A percentile compares a stretch with the other conserved stretches of the same genome.
phyloP scores from a whole-genome alignment of 2,113 vertebrate genomes.

The Rhadina sibilatrix region DNA sequence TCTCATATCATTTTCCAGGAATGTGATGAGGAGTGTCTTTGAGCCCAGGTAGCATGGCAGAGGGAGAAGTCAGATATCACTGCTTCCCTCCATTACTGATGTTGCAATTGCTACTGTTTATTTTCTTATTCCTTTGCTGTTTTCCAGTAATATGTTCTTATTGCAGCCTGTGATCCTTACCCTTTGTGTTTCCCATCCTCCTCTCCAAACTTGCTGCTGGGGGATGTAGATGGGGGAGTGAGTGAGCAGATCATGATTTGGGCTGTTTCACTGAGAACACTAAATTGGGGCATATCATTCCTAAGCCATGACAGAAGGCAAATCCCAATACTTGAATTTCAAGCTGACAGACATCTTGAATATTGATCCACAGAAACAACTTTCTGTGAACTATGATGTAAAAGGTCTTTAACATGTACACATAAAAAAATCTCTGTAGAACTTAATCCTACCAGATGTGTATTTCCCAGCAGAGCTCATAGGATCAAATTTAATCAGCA shows the following conservation, averaged over 20 bases:
- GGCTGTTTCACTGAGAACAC: background rate
- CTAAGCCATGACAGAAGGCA: background rate
- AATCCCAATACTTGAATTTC: background rate
- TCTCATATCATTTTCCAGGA: background rate
- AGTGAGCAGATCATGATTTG: background rate
- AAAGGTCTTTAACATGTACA: background rate
- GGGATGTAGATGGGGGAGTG: background rate
- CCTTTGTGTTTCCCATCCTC: background rate
- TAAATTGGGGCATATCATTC: background rate
- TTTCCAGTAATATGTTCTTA: background rate
- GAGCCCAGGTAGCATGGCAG: fast-evolving
- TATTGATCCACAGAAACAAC: background rate
- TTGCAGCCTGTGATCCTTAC: background rate
- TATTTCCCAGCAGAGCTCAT: conserved; percentile 25
- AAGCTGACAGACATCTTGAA: background rate
- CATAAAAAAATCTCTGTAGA: background rate
- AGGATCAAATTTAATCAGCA: conserved; percentile 52
- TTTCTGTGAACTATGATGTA: background rate
- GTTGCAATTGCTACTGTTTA: background rate
- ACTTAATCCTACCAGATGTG: background rate
- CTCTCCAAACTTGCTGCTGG: background rate
- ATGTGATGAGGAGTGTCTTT: background rate
- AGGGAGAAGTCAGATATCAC: background rate
- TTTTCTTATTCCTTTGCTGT: background rate
- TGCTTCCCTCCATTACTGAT: background rate